A percentile compares a stretch with the other conserved stretches of the same genome.
Evolutionary conservation across 2,797 vertebrate genomes (phyloP).

Genomic region (Tinamus major): DNA sequence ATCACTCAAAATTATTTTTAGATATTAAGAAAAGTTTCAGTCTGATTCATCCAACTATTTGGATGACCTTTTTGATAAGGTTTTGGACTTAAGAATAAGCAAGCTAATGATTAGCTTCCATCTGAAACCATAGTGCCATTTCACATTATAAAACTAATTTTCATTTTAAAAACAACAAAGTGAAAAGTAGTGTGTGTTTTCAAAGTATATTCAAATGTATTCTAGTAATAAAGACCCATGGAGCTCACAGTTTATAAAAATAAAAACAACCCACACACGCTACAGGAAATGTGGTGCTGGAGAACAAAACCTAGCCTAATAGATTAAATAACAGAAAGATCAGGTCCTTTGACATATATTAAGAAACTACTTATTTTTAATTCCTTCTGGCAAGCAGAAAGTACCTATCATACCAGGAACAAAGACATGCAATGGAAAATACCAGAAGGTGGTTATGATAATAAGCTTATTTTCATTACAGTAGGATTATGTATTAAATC

Average conservation of each 20-base stretch:
- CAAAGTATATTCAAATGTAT: neutral
- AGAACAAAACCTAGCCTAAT: neutral
- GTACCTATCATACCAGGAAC: neutral
- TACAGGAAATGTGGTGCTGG: neutral
- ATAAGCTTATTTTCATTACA: conserved; percentile 59
- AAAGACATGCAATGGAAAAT: conserved; percentile 1
- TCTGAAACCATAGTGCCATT: neutral
- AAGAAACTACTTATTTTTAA: conserved; percentile 12
- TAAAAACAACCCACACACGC: neutral
- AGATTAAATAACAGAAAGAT: neutral
- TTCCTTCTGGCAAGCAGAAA: conserved; percentile 16
- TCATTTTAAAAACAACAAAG: neutral
- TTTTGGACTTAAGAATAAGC: neutral
- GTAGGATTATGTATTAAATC: conserved; percentile 43
- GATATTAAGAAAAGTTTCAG: neutral
- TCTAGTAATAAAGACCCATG: neutral
- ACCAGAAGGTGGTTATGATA: conserved; percentile 53
- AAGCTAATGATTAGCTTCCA: neutral
- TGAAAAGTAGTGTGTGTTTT: neutral
- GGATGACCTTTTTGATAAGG: neutral
- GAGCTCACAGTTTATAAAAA: neutral
- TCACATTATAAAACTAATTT: neutral
- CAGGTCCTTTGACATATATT: neutral
- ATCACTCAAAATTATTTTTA: neutral
- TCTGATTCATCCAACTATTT: neutral